Conservation (phyloP, 2,888 invertebrate species). For the Caenorhabditis sp. region DNA sequence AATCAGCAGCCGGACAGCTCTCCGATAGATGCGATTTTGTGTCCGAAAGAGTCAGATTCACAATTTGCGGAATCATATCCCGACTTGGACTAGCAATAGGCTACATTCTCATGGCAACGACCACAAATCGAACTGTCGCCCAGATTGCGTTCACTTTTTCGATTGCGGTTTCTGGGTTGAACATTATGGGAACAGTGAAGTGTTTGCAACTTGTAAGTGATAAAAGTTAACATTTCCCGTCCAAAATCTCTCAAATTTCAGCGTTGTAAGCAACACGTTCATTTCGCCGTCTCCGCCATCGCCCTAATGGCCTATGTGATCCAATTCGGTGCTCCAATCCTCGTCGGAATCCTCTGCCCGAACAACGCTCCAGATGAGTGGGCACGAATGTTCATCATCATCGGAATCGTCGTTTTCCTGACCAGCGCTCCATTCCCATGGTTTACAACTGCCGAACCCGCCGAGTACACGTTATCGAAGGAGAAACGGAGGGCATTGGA, state of each 20-base stretch:
- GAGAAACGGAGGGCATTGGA: not conserved
- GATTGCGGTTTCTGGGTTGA: constrained; percentile 68
- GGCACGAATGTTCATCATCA: constrained; percentile 50
- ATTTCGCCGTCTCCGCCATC: constrained; percentile 68
- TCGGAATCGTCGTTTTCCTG: constrained; percentile 40
- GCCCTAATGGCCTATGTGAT: constrained; percentile 59
- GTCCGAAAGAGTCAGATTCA: constrained; percentile 62
- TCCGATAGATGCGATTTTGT: constrained; percentile 67
- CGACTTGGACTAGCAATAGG: constrained; percentile 69
- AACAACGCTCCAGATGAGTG: constrained; percentile 65
- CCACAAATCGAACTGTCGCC: constrained; percentile 53
- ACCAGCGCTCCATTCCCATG: constrained; percentile 57
- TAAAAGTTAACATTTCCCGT: too few relatives aligned
- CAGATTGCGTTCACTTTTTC: constrained; percentile 71
- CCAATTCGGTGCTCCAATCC: constrained; percentile 64
- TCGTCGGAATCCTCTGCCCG: constrained; percentile 66
- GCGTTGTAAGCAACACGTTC: constrained; percentile 61
- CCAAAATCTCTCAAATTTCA: not conserved
- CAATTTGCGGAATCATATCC: constrained; percentile 68
- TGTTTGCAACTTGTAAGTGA: constrained; percentile 67
- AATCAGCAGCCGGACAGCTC: constrained; percentile 70
- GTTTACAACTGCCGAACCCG: constrained; percentile 49
- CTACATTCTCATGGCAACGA: constrained; percentile 68
- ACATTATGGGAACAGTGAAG: constrained; percentile 71
- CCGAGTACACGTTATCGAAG: constrained; percentile 45